Conservation (phyloP, 1,140 invertebrate species). For the Neodiprion pinetum region DNA sequence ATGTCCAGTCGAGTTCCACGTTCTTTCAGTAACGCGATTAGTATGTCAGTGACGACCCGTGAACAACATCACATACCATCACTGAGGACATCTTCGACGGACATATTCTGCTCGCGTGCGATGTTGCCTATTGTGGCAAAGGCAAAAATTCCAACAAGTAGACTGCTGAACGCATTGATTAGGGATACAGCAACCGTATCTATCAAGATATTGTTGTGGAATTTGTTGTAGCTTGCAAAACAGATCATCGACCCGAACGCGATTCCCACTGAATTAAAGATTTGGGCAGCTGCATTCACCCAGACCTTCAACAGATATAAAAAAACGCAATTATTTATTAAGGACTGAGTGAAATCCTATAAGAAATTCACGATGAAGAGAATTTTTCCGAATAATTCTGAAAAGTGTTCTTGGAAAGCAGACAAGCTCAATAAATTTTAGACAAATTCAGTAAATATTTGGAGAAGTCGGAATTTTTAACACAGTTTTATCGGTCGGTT, state of each 20-base stretch:
- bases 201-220: conserved; percentile 87
- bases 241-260: conserved; percentile 93
- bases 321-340: background rate
- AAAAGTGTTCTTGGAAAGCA: background rate
- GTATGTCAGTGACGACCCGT: background rate
- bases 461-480: too few species aligned
- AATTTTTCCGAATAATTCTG: background rate
- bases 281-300: conserved; percentile 91
- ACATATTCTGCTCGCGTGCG: conserved; percentile 78
- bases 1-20: too few species aligned
- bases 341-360: too few species aligned
- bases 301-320: conserved; percentile 69
- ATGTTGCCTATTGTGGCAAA: conserved; percentile 90
- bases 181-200: conserved; percentile 84
- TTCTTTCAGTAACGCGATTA: too few species aligned
- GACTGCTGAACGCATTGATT: conserved; percentile 83
- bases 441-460: too few species aligned
- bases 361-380: too few species aligned
- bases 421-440: background rate
- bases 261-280: conserved; percentile 92
- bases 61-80: conserved; percentile 70
- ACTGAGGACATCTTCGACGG: conserved; percentile 80
- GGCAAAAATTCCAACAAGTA: conserved; percentile 86
- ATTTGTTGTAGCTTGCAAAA: conserved; percentile 94
- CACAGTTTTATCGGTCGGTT: too few species aligned